Evolutionary conservation across 92 coral and sea anemone species (phyloP).

Genomic region (Porites evermanni): DNA sequence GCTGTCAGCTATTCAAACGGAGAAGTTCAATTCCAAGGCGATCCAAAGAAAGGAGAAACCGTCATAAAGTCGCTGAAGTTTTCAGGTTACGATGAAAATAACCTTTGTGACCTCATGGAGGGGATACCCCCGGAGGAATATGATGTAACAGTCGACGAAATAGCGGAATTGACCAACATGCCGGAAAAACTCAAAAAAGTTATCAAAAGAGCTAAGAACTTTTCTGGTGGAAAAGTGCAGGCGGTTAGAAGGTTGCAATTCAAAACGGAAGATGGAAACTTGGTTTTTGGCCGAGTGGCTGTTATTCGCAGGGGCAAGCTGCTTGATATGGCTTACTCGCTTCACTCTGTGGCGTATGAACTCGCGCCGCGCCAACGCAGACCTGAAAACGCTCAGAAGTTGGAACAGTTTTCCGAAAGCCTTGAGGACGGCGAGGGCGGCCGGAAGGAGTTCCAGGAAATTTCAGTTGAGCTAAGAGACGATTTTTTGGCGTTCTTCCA

Average conservation of each 20-base stretch:
- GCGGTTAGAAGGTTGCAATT: constrained; percentile 31
- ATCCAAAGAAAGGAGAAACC: background rate
- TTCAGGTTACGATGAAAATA: constrained; percentile 40
- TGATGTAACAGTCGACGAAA: constrained; percentile 35
- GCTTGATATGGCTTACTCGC: constrained; percentile 42
- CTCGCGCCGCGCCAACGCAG: constrained; percentile 11
- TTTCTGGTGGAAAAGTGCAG: constrained; percentile 25
- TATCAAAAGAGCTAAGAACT: constrained; percentile 27
- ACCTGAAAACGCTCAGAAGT: constrained; percentile 21
- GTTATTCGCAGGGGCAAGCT: constrained; percentile 30
- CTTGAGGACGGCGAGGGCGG: constrained; percentile 1
- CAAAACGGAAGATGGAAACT: constrained; percentile 28
- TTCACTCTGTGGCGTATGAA: constrained; percentile 42
- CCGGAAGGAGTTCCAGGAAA: background rate
- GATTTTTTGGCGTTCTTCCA: constrained; percentile 49
- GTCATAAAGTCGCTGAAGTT: constrained; percentile 38
- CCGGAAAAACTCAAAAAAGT: constrained; percentile 22
- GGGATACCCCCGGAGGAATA: constrained; percentile 33
- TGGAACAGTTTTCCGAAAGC: constrained; percentile 21
- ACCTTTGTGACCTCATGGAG: constrained; percentile 40
- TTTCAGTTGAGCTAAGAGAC: constrained; percentile 36
- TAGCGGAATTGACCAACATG: constrained; percentile 39
- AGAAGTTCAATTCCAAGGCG: background rate
- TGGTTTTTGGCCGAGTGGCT: constrained; percentile 56
- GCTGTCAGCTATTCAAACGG: background rate